Evolutionary conservation across 2,888 invertebrate species (phyloP).

Genomic region (Iphiclides podalirius): DNA sequence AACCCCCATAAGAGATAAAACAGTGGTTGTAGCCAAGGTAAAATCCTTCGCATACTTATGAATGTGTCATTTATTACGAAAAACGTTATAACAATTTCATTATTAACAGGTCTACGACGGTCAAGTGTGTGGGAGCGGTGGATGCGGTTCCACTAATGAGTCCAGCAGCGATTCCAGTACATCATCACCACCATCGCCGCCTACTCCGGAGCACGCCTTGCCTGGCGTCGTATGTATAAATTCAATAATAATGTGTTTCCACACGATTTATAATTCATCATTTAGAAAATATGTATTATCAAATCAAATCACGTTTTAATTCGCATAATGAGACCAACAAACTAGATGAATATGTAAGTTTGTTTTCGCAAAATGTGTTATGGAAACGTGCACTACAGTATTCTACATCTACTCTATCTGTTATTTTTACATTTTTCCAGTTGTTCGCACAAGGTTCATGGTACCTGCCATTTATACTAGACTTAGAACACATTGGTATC

Average conservation of each 20-base stretch:
- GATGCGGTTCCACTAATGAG: conserved; percentile 82
- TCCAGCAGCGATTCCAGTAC: conserved; percentile 97
- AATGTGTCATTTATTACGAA: not conserved
- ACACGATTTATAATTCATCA: too few species aligned
- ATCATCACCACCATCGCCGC: conserved; percentile 93
- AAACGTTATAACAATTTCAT: not conserved
- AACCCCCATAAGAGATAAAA: conserved; percentile 92
- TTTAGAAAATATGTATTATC: too few species aligned
- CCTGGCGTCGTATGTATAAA: conserved; percentile 92
- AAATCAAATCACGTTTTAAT: too few species aligned
- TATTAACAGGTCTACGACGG: conserved; percentile 70
- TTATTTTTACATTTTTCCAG: conserved; percentile 75
- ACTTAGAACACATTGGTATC: conserved; percentile 93
- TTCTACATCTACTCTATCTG: too few species aligned
- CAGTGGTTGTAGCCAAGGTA: conserved; percentile 82
- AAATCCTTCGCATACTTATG: conserved; percentile 10
- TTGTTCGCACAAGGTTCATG: conserved; percentile 90
- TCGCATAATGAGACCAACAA: too few species aligned
- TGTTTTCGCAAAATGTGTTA: too few species aligned
- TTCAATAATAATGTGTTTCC: too few species aligned
- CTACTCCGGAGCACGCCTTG: conserved; percentile 92
- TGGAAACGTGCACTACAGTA: too few species aligned
- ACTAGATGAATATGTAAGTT: too few species aligned
- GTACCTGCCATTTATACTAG: conserved; percentile 90
- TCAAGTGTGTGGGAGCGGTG: conserved; percentile 71